Evolutionary conservation across 2,797 vertebrate species (phyloP).

Genomic region (Syndactyla subalaris): DNA sequence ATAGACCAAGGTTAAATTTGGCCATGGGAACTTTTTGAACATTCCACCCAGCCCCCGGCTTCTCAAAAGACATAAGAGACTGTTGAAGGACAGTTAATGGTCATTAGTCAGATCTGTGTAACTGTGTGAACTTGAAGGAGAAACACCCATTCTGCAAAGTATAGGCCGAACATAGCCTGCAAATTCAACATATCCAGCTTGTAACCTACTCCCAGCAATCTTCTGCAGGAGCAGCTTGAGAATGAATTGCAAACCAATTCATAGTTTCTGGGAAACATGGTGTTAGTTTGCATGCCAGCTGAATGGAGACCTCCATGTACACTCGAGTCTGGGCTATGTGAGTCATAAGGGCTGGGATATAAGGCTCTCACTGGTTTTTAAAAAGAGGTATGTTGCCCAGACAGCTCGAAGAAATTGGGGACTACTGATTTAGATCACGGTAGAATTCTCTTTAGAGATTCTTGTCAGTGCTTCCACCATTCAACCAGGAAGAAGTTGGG

Average conservation of each 20-base stretch:
- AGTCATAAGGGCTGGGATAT: background rate
- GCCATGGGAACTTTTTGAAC: background rate
- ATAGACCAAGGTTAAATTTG: background rate
- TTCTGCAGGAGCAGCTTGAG: background rate
- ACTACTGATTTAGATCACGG: slow-evolving; percentile 5
- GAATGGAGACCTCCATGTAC: background rate
- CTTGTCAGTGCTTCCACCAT: slow-evolving; percentile 35
- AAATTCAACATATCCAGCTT: background rate
- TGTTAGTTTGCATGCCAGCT: background rate
- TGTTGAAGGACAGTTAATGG: background rate
- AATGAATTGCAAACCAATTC: background rate
- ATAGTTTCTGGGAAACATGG: background rate
- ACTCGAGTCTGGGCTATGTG: background rate
- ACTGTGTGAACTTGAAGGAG: background rate
- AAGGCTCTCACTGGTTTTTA: background rate
- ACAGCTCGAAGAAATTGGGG: background rate
- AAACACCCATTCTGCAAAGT: background rate
- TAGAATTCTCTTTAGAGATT: slow-evolving; percentile 40
- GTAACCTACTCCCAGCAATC: background rate
- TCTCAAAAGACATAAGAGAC: background rate
- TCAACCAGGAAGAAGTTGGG: slow-evolving; percentile 47
- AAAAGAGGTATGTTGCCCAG: background rate
- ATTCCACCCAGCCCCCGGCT: background rate
- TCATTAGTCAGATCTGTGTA: background rate
- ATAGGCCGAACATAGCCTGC: background rate